Evolutionary conservation across 1,140 invertebrate genomes (phyloP).

Genomic region (Macrosteles quadrilineatus): DNA sequence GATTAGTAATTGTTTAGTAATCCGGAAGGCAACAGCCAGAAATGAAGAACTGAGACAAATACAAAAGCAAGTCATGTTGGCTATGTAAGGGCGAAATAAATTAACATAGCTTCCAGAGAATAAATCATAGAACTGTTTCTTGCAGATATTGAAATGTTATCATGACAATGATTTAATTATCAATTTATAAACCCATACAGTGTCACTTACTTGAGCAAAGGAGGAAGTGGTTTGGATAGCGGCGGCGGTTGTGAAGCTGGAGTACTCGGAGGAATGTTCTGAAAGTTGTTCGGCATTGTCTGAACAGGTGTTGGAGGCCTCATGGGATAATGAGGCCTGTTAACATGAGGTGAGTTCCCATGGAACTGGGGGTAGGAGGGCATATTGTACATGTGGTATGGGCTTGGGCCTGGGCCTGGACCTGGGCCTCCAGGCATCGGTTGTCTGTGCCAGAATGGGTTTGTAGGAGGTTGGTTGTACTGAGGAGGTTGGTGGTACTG

Average conservation of each 20-base stretch:
- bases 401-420: neutral
- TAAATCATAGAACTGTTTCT: too few relatives aligned
- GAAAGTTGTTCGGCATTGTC: neutral
- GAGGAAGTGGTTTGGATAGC: conserved; percentile 34
- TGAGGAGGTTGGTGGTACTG: neutral
- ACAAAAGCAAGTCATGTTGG: too few relatives aligned
- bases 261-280: neutral
- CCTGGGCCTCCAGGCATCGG: neutral
- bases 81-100: too few relatives aligned
- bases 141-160: too few relatives aligned
- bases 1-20: too few relatives aligned
- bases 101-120: too few relatives aligned
- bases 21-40: too few relatives aligned
- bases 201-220: conserved; percentile 35
- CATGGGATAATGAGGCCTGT: neutral
- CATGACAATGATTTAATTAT: too few relatives aligned
- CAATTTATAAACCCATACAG: too few relatives aligned
- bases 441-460: conserved; percentile 1
- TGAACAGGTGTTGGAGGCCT: neutral
- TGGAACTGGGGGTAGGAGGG: neutral
- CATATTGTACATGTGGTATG: too few relatives aligned
- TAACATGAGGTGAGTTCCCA: neutral
- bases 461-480: neutral
- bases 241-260: neutral
- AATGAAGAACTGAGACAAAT: too few relatives aligned